Evolutionary conservation across 2,888 invertebrate species (phyloP).

Genomic region (Crepidodera aurea): DNA sequence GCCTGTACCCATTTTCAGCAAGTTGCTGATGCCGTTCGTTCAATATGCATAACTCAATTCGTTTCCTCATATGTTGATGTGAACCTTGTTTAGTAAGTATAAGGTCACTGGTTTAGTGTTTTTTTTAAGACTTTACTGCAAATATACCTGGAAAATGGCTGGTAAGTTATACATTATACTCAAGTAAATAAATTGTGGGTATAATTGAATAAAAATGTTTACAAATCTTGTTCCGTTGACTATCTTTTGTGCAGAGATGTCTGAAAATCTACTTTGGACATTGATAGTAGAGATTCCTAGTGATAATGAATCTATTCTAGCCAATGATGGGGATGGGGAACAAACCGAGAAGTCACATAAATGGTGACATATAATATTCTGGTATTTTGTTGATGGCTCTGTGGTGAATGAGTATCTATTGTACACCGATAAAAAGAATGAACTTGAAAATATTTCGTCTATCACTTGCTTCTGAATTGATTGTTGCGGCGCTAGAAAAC

Average conservation of each 20-base stretch:
- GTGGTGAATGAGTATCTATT: slow-evolving; percentile 23
- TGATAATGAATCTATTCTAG: background rate
- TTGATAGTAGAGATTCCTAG: background rate
- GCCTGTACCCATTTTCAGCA: no score
- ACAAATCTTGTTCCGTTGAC: background rate
- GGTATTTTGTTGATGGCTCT: slow-evolving; percentile 18
- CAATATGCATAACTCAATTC: no score
- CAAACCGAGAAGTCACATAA: slow-evolving; percentile 10
- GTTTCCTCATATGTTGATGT: no score
- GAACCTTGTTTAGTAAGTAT: no score
- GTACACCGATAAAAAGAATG: slow-evolving; percentile 8
- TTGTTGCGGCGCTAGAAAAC: slow-evolving; percentile 9
- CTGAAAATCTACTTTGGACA: background rate
- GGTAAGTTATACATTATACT: background rate
- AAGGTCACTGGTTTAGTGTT: no score
- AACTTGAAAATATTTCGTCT: slow-evolving; percentile 24
- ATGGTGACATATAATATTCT: slow-evolving; percentile 21
- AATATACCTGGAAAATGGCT: background rate
- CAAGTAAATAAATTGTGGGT: background rate
- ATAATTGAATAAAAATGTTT: background rate
- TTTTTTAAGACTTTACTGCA: no score
- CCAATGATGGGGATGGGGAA: background rate
- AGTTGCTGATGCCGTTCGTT: no score
- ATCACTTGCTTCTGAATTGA: slow-evolving; percentile 13
- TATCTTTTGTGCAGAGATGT: background rate